Percentiles rank a stretch among this genome's conserved stretches.
Conservation (phyloP, 2,888 invertebrate genomes). For the Hirtodrosophila cameraria region DNA sequence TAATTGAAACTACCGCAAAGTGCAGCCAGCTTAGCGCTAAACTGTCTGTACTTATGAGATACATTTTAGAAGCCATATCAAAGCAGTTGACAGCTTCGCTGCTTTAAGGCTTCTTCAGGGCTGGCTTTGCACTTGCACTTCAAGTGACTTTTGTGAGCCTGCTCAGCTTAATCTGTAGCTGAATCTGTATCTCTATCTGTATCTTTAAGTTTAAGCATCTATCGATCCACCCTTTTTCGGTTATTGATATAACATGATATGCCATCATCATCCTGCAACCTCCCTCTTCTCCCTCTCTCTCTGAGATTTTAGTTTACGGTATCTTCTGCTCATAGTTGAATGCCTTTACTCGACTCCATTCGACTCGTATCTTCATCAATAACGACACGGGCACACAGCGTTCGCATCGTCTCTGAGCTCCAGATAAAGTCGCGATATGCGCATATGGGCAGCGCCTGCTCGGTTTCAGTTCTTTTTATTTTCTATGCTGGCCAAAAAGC, state of each 20-base stretch:
- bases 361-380: conserved; percentile 77
- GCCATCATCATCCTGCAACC: conserved; percentile 17
- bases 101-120: conserved; percentile 34
- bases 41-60: conserved; percentile 54
- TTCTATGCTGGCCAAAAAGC: conserved; percentile 37
- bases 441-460: conserved; percentile 73
- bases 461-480: conserved; percentile 35
- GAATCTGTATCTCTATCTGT: conserved; percentile 21
- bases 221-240: conserved; percentile 83
- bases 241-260: conserved; percentile 84
- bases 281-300: neutral
- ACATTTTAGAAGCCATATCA: conserved; percentile 56
- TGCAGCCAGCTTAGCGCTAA: conserved; percentile 47
- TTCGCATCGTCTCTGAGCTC: conserved; percentile 54
- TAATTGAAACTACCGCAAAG: conserved; percentile 79
- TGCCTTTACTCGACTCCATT: too few relatives aligned
- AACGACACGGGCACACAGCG: conserved; percentile 66
- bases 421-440: conserved; percentile 65
- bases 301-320: conserved; percentile 64
- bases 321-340: conserved; percentile 46
- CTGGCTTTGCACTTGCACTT: conserved; percentile 1
- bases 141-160: conserved; percentile 18
- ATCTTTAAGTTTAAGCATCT: conserved; percentile 40
- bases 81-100: conserved; percentile 14
- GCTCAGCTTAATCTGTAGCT: conserved; percentile 29